Base-by-base conservation (phyloP, 2,888 invertebrate species). In the Pterobdella sp. region DNA sequence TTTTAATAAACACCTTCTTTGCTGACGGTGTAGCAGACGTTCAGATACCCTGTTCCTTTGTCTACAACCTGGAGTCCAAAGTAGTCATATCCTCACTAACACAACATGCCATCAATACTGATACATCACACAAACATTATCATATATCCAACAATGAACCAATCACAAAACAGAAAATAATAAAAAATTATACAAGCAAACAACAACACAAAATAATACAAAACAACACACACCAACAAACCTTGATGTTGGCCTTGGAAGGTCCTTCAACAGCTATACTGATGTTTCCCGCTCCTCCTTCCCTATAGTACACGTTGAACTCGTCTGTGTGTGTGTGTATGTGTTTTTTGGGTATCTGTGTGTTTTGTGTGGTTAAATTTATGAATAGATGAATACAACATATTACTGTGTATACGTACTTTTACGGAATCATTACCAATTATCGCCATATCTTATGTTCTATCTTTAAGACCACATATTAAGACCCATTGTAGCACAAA, bases 251-350 rank as follows among this genome's bases (percentile, higher is more conserved):
- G 0, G 95, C 95, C 84, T 94, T 95, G 85, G 93, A 92, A 0
- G 96, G 96, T 0, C 97, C 97, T 83, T 98, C 97, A 68, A 98
- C 90, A 0, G 94, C 92, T 76, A 97, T 92, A 37, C 93, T 91
- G 68, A 98, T 87, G 60, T 91, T 90, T 0, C 97, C 97, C 32
- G 93, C 92, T 0, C 97, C 97, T 0, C 96, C 97, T 83, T 97
- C 97, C 22, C 96, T 88, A 0, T 96, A 95, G 93, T 95, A 97
- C 0, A 97, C 93, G 84, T 96, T 97, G 81, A 87, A 87, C 60
- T 85, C 83, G 78, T 85, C 85, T 84, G 78, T 35, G 52, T 10
- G 66, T 65, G 66, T 34, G 66, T 34, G 4, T 65, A 34, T 65
- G 34, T 34, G n/a, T 56, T 22, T 56, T 56, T 7, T 56, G 60